Evolutionary conservation across 2,113 vertebrate genomes (phyloP).

Genomic region (Brachionichthys hirsutus): DNA sequence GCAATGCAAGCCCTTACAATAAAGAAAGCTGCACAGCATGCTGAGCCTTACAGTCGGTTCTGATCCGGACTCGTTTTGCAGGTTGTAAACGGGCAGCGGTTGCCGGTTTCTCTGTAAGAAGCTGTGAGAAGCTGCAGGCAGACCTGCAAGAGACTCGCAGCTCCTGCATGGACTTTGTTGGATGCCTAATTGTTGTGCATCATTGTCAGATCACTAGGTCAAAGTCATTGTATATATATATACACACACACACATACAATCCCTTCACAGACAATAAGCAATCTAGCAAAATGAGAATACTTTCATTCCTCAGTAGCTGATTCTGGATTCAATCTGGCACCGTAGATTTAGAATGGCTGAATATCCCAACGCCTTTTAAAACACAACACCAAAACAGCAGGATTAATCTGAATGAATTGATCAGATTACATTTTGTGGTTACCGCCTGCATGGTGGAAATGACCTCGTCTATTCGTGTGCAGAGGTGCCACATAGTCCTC

Average conservation of each 20-base stretch:
- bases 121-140: neutral
- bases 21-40: constrained; percentile 20
- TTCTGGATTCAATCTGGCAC: too few species aligned
- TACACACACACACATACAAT: too few species aligned
- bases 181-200: neutral
- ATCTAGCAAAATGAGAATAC: too few species aligned
- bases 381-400: neutral
- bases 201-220: neutral
- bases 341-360: too few species aligned
- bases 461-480: neutral
- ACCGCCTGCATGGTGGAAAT: neutral
- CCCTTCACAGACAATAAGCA: too few species aligned
- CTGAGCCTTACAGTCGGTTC: constrained; percentile 1
- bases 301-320: too few species aligned
- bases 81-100: constrained; percentile 17
- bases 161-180: neutral
- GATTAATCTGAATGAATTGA: neutral
- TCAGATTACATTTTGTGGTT: neutral
- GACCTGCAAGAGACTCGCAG: constrained; percentile 4
- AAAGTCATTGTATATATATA: too few species aligned
- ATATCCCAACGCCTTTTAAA: too few species aligned
- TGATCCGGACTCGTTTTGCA: neutral
- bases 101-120: neutral
- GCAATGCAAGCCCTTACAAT: constrained; percentile 37
- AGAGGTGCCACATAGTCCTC: constrained; percentile 11